Evolutionary conservation across 2,888 invertebrate genomes (phyloP).

Genomic region (Drosophila nr. medialis): DNA sequence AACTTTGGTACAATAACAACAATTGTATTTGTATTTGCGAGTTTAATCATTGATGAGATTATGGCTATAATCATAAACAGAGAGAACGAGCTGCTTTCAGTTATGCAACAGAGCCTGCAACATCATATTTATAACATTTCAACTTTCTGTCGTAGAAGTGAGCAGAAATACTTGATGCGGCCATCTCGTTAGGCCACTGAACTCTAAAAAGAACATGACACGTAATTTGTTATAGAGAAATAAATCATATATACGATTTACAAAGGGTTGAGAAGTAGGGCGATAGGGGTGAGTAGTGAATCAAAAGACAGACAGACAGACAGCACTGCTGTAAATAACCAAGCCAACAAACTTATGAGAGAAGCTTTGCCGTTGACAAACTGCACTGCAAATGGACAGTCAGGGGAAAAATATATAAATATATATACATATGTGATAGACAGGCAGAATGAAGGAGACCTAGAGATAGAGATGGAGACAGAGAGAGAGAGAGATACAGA

Average conservation of each 20-base stretch:
- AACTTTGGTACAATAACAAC: background rate
- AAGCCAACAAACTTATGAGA: conserved; percentile 49
- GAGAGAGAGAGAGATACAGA: background rate
- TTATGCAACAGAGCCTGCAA: background rate
- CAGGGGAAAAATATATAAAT: background rate
- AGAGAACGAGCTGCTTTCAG: background rate
- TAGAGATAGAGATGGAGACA: background rate
- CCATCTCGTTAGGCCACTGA: conserved; percentile 47
- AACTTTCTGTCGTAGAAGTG: background rate
- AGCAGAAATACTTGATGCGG: background rate
- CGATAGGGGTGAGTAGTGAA: background rate
- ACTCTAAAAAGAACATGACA: conserved; percentile 20
- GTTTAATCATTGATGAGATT: background rate
- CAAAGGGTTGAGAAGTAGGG: background rate
- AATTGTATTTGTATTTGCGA: background rate
- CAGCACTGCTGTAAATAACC: conserved; percentile 47
- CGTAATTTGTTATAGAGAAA: conserved; percentile 35
- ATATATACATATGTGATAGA: background rate
- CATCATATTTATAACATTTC: conserved; percentile 9
- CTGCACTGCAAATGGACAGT: conserved; percentile 47
- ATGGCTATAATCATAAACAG: background rate
- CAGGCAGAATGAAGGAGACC: background rate
- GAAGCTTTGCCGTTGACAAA: conserved; percentile 51
- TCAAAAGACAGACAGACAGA: conserved; percentile 41
- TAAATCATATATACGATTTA: conserved; percentile 34